Evolutionary conservation across 2,113 vertebrate genomes (phyloP), one percentile per base, ranked within the genome.

Genomic region (Tringa solitaria): DNA sequence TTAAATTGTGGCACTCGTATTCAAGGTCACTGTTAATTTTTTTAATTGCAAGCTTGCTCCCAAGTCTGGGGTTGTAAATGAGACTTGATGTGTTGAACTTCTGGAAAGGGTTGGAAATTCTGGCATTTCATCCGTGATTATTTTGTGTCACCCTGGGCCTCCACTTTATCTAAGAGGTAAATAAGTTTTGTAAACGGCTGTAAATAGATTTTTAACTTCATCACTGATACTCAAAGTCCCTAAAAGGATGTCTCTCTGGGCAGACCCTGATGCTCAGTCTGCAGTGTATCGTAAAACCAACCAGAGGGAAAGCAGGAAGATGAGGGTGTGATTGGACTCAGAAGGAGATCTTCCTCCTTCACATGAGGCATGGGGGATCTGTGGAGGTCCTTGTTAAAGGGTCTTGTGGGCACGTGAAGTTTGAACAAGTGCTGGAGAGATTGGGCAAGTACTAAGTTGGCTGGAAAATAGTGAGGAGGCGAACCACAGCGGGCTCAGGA

Each of bases 11-110:
- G 67, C 57, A 50, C 33, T 81, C 69, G 35, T 67, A 60, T 88
- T 76, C 90, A 95, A 90, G 76, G 74, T 93, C 46, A 83, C 77
- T 87, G 61, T 73, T 95, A 60, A 84, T 90, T 72, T 87, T 87
- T 95, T 96, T 94, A 95, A 88, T 96, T 87, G 86, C 23, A 74
- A 56, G 59, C 73, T 84, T 95, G 91, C 37, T 90, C 26, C 77
- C 75, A 91, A 76, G 50, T 92, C 80, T 89, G 73, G 80, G 72
- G 41, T 35, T 53, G 84, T 76, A 92, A 83, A 90, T 75, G 73
- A 96, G 59, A 93, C 43, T 90, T 84, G 73, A 30, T 12, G 4
- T 7, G 0, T 69, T 1, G 5, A 86, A 46, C 33, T 84, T 14
- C 22, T 21, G 48, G 59, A 59, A 87, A 37, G 32, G 19, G 41